A percentile compares a stretch with the other conserved stretches of the same genome.
Evolutionary conservation across 2,888 invertebrate genomes (phyloP).

Genomic region (Eupithecia exiguata): DNA sequence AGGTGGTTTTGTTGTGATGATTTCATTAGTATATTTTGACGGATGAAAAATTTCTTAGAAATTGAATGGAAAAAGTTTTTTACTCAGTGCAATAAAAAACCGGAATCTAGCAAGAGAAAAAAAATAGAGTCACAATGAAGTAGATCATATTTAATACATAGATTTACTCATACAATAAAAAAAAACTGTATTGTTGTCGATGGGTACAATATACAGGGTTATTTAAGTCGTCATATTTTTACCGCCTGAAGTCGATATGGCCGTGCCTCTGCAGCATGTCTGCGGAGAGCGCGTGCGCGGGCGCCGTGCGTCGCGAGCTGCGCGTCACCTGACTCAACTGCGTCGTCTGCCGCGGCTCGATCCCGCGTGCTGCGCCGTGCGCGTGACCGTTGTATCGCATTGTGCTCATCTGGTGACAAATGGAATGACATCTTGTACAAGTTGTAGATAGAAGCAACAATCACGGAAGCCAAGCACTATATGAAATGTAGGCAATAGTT

Average conservation of each 20-base stretch:
- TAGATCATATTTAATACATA: background rate
- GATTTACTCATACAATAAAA: background rate
- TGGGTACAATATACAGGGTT: background rate
- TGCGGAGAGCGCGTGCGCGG: slow-evolving; percentile 70
- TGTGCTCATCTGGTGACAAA: slow-evolving; percentile 65
- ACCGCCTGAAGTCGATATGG: slow-evolving; percentile 71
- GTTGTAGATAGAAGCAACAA: background rate
- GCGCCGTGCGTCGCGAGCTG: slow-evolving; percentile 73
- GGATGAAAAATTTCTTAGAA: background rate
- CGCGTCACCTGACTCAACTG: slow-evolving; percentile 75
- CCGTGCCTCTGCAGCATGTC: slow-evolving; percentile 77
- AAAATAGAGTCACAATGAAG: background rate
- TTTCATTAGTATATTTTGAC: background rate
- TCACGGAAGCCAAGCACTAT: background rate
- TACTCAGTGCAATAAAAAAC: background rate
- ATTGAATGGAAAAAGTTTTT: background rate
- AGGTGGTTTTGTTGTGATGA: background rate
- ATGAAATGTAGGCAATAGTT: too few relatives aligned
- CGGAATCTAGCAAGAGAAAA: background rate
- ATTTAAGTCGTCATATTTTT: slow-evolving; percentile 7
- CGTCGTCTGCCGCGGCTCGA: slow-evolving; percentile 67
- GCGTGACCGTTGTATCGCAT: slow-evolving; percentile 67
- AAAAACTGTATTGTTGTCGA: background rate
- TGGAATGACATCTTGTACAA: background rate
- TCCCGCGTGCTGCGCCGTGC: slow-evolving; percentile 55